Conservation (phyloP, 1,140 invertebrate species). For the Zaprionus capensis region DNA sequence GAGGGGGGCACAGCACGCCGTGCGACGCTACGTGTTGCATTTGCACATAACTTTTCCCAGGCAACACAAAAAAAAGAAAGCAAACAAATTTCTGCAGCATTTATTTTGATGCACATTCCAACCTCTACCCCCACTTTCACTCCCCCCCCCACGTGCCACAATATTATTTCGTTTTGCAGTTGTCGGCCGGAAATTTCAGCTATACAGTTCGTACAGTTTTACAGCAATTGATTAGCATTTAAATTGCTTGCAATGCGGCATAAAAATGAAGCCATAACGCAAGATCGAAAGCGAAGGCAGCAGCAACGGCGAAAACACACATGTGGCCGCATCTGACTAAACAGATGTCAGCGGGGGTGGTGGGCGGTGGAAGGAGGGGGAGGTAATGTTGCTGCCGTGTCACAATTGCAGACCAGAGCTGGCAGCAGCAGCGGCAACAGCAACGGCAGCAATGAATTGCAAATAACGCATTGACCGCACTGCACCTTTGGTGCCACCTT, state of each 20-base stretch:
- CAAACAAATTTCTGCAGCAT: constrained; percentile 20
- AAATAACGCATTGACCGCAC: constrained; percentile 80
- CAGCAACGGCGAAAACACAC: constrained; percentile 10
- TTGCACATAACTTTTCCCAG: constrained; percentile 5
- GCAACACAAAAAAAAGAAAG: background rate
- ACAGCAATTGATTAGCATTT: constrained; percentile 77
- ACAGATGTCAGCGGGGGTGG: constrained; percentile 29
- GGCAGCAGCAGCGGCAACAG: constrained; percentile 7
- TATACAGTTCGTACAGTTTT: constrained; percentile 43
- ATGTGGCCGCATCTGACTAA: constrained; percentile 36
- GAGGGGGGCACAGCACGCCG: background rate
- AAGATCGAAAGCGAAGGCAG: constrained; percentile 12
- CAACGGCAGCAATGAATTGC: constrained; percentile 74
- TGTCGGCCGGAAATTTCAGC: constrained; percentile 36
- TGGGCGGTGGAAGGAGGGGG: background rate
- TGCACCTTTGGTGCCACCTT: constrained; percentile 79
- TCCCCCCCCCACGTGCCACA: no score
- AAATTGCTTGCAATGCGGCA: constrained; percentile 74
- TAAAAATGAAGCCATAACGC: constrained; percentile 73
- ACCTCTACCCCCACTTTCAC: background rate
- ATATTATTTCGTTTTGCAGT: constrained; percentile 58
- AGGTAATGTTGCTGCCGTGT: constrained; percentile 16
- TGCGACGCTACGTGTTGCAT: background rate
- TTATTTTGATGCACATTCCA: constrained; percentile 62
- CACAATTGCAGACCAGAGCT: constrained; percentile 45